phyloP scores from a whole-genome alignment of 53 echinoderm and acorn worm species.

The Holothuria leucospilota region DNA sequence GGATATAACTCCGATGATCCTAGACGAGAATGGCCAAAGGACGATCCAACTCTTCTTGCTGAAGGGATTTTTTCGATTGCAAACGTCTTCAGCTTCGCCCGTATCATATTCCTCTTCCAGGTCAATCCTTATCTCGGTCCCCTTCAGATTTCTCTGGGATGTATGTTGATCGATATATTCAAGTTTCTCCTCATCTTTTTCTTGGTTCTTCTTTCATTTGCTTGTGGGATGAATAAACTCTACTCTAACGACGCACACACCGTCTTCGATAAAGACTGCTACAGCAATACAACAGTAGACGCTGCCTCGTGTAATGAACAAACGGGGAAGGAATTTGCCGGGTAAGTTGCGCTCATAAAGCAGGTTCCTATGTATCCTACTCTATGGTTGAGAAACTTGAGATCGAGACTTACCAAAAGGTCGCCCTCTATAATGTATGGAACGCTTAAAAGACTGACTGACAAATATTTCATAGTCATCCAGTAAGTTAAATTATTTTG shows the following conservation, averaged over 20 bases:
- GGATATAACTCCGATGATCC: background rate
- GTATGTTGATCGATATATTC: conserved; percentile 98
- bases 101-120: conserved; percentile 98
- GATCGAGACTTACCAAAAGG: too few relatives aligned
- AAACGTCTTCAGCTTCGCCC: conserved; percentile 97
- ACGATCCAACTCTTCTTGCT: conserved; percentile 85
- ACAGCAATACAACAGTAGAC: too few relatives aligned
- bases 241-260: background rate
- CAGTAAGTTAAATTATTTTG: too few relatives aligned
- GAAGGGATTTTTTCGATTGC: conserved; percentile 96
- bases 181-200: conserved; percentile 97
- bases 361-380: too few relatives aligned
- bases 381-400: too few relatives aligned
- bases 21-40: conserved; percentile 66
- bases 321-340: background rate
- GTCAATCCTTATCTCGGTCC: conserved; percentile 91
- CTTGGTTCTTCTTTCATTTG: conserved; percentile 89
- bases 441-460: too few relatives aligned
- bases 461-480: too few relatives aligned
- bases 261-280: too few relatives aligned
- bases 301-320: too few relatives aligned
- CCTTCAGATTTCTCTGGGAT: conserved; percentile 94
- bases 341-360: background rate
- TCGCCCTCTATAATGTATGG: too few relatives aligned
- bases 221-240: conserved; percentile 94